Evolutionary conservation across 2,113 vertebrate genomes (phyloP).

Genomic region (Prolemur simus): DNA sequence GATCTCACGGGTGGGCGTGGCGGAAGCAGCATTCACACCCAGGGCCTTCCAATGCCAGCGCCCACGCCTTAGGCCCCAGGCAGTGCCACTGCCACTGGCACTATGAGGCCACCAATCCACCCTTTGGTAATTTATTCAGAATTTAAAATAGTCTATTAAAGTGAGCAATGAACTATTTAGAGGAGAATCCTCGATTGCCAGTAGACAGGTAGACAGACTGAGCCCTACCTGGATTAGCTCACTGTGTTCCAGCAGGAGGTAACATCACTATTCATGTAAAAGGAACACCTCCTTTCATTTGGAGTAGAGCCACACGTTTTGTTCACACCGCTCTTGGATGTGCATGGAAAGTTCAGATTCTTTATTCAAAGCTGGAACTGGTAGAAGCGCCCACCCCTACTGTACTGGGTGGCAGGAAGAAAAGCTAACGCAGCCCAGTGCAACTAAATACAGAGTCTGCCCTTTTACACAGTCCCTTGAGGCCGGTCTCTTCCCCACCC

Average conservation of each 20-base stretch:
- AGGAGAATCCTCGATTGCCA: background rate
- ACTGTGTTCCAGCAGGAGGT: background rate
- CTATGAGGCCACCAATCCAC: background rate
- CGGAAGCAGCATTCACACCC: background rate
- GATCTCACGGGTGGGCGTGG: background rate
- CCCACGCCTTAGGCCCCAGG: background rate
- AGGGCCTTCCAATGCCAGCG: background rate
- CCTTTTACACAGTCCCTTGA: background rate
- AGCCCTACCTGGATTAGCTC: background rate
- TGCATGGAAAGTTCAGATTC: background rate
- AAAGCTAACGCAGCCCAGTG: background rate
- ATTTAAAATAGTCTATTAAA: background rate
- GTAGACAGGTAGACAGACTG: background rate
- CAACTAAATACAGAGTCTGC: background rate
- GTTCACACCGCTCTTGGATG: background rate
- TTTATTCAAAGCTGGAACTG: background rate
- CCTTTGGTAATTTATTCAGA: background rate
- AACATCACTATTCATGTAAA: background rate
- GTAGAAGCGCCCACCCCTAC: background rate
- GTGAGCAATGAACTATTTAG: background rate
- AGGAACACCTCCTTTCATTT: background rate
- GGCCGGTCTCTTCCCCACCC: background rate
- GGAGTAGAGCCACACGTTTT: background rate
- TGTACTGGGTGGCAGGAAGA: background rate
- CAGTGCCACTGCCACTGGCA: background rate